phyloP scores from a whole-genome alignment of 2,888 invertebrate genomes.

The Smittia sp. region DNA sequence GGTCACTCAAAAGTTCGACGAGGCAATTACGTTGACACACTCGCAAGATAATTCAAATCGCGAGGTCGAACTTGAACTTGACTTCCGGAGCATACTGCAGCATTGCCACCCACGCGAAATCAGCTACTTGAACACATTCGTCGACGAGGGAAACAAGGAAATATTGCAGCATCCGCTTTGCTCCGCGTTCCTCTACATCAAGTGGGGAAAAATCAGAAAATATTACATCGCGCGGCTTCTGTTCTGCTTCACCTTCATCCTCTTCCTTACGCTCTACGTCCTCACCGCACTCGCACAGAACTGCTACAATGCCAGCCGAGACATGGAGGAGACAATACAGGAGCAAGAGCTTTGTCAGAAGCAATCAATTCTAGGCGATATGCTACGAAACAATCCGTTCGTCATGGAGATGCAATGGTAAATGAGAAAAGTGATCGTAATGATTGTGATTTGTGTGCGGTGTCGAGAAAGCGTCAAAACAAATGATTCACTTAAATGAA shows the following conservation, averaged over 20 bases:
- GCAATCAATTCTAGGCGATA: conserved; percentile 72
- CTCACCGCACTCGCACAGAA: conserved; percentile 79
- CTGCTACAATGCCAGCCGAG: conserved; percentile 77
- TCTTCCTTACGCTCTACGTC: conserved; percentile 78
- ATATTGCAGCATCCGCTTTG: conserved; percentile 82
- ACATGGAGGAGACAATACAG: conserved; percentile 69
- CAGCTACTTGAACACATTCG: conserved; percentile 80
- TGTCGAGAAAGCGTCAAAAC: background rate
- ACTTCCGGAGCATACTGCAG: conserved; percentile 77
- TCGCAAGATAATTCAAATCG: conserved; percentile 73
- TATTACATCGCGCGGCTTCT: conserved; percentile 78
- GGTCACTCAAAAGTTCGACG: conserved; percentile 77
- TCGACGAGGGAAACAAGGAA: conserved; percentile 85
- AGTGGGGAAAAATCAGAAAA: conserved; percentile 87
- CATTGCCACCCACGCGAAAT: conserved; percentile 82
- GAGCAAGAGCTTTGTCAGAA: conserved; percentile 74
- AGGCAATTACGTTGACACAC: conserved; percentile 74
- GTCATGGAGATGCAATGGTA: conserved; percentile 78
- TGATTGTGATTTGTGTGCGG: background rate
- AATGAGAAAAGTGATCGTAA: background rate
- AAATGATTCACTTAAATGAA: background rate
- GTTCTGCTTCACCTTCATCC: conserved; percentile 74
- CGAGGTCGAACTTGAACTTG: conserved; percentile 77
- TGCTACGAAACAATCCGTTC: conserved; percentile 70
- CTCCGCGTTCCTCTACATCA: conserved; percentile 81